Percentiles rank a stretch among this genome's conserved stretches.
Evolutionary conservation across 2,888 invertebrate genomes (phyloP).

Genomic region (Polietes domitor): DNA sequence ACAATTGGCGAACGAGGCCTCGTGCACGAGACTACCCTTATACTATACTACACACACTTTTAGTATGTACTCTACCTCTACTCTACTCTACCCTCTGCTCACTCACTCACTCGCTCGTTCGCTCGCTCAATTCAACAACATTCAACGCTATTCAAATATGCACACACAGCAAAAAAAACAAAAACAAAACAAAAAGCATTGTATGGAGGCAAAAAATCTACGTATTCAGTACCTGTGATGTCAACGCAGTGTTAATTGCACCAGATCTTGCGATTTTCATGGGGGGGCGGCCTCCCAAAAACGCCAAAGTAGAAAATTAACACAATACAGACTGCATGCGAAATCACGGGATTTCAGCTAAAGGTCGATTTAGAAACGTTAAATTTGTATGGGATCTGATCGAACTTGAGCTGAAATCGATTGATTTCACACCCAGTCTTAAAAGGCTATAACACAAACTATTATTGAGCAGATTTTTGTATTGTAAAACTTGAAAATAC

Average conservation of each 20-base stretch:
- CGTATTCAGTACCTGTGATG: not conserved
- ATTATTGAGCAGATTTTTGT: too few species aligned
- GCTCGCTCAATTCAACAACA: not conserved
- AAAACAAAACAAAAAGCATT: not conserved
- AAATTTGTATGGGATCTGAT: too few species aligned
- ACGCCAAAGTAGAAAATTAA: too few species aligned
- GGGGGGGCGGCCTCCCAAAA: too few species aligned
- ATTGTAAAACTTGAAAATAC: too few species aligned
- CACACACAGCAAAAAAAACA: constrained; percentile 1
- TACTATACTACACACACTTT: constrained; percentile 65
- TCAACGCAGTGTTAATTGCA: not conserved
- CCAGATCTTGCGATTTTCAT: not conserved
- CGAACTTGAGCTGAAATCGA: too few species aligned
- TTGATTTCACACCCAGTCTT: too few species aligned
- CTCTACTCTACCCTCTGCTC: constrained; percentile 47
- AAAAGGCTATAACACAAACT: too few species aligned
- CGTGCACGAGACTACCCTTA: constrained; percentile 68
- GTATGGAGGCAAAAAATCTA: not conserved
- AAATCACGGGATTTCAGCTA: too few species aligned
- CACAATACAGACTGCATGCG: too few species aligned
- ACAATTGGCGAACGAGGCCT: constrained; percentile 65
- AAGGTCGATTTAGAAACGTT: too few species aligned
- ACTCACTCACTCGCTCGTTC: constrained; percentile 1
- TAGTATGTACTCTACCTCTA: too few species aligned
- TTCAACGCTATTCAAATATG: constrained; percentile 15